Conservation (phyloP, 53 echinoderm and acorn worm genomes). For the Luidia sarsii region DNA sequence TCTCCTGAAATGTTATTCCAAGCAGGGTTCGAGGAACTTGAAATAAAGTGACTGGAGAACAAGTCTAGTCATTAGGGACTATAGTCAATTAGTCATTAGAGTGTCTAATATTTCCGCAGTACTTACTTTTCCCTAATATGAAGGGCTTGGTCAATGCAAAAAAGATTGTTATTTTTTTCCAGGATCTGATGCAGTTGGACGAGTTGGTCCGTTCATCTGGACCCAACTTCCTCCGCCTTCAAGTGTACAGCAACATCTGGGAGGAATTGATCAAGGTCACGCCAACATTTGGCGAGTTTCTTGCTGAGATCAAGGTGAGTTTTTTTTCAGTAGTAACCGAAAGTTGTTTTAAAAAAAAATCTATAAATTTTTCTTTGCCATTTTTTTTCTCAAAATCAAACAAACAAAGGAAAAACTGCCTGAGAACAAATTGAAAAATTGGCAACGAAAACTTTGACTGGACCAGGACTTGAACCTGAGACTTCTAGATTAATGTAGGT, state of each 20-base stretch:
- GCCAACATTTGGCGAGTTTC: slow-evolving; percentile 77
- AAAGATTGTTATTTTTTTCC: not conserved
- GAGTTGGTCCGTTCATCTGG: slow-evolving; percentile 58
- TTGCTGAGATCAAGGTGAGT: slow-evolving; percentile 77
- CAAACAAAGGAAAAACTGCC: too few relatives aligned
- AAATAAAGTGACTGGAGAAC: not conserved
- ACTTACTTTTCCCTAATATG: not conserved
- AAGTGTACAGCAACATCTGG: slow-evolving; percentile 83
- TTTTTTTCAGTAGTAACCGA: too few relatives aligned
- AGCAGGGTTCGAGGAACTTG: not conserved
- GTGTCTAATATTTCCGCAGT: not conserved
- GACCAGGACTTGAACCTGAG: too few relatives aligned
- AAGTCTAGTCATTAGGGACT: not conserved
- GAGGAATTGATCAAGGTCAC: slow-evolving; percentile 80
- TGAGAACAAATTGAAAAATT: too few relatives aligned
- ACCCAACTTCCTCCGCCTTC: slow-evolving; percentile 92
- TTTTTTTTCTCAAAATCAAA: too few relatives aligned
- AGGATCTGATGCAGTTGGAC: slow-evolving; percentile 68
- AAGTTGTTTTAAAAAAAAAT: too few relatives aligned
- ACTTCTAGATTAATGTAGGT: too few relatives aligned
- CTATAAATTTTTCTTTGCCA: too few relatives aligned
- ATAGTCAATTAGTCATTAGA: not conserved
- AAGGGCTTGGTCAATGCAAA: not conserved
- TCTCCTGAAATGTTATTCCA: too few relatives aligned
- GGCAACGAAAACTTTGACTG: too few relatives aligned